Conservation (phyloP, 2,888 invertebrate species). For the Papilio demoleus region DNA sequence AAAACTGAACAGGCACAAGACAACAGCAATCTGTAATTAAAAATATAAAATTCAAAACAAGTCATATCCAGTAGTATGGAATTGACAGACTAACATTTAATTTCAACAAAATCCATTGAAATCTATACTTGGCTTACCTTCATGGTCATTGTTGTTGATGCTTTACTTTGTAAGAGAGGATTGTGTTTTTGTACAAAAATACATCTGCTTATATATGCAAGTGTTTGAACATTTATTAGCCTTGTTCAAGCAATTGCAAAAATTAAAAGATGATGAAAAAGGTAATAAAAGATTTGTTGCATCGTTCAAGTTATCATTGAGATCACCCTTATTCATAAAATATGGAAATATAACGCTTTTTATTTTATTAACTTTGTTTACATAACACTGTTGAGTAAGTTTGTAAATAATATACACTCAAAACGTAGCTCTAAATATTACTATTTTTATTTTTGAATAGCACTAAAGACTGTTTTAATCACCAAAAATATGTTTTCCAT, state of each 20-base stretch:
- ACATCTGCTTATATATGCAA: slow-evolving; percentile 65
- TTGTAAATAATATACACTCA: not conserved
- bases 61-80: not conserved
- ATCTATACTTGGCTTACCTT: slow-evolving; percentile 42
- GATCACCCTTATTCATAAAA: not conserved
- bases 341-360: not conserved
- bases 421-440: not conserved
- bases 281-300: slow-evolving; percentile 13
- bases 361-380: not conserved
- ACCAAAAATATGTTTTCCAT: too few relatives aligned
- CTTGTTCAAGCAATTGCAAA: slow-evolving; percentile 24
- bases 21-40: slow-evolving; percentile 54
- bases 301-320: not conserved
- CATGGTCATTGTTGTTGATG: slow-evolving; percentile 41
- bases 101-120: not conserved
- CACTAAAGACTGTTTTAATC: too few relatives aligned
- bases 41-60: not conserved
- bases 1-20: slow-evolving; percentile 60
- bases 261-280: slow-evolving; percentile 10
- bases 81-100: not conserved
- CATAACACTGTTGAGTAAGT: not conserved
- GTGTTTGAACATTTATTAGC: slow-evolving; percentile 20
- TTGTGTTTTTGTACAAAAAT: slow-evolving; percentile 57
- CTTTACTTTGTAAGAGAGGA: slow-evolving; percentile 49
- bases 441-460: too few relatives aligned